These are phyloP conservation scores for Syrista parreyssii DNA, from an alignment of 2,888 invertebrate species.

Conservation along the genomic window DNA sequence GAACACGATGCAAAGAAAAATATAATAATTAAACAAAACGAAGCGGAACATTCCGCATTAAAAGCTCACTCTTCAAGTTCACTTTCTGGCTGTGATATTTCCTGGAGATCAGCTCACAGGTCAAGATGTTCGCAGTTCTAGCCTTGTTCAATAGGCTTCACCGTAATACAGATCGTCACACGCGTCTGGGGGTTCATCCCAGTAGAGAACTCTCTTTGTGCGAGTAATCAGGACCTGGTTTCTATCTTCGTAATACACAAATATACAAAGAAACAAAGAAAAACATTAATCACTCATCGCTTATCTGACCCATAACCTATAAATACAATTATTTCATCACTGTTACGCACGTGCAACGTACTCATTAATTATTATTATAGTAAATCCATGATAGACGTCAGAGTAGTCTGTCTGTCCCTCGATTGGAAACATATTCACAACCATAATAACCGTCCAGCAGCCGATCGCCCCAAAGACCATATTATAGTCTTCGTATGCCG, in stretches of 20 bases:
- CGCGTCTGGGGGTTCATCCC: not conserved
- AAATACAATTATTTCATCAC: constrained; percentile 3
- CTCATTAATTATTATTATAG: not conserved
- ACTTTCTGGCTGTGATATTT: not conserved
- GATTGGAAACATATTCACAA: constrained; percentile 8
- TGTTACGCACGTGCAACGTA: not conserved
- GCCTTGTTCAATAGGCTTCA: not conserved
- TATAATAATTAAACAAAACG: not conserved
- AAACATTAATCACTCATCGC: constrained; percentile 11
- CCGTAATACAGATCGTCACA: not conserved
- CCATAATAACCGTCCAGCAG: constrained; percentile 2
- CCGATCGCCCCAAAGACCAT: not conserved
- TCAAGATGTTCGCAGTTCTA: constrained; percentile 19
- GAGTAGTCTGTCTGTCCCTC: not conserved
- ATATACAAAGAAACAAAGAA: constrained; percentile 8
- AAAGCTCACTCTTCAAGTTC: not conserved
- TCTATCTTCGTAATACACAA: not conserved
- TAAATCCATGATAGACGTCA: not conserved
- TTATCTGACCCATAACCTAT: not conserved
- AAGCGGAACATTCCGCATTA: not conserved
- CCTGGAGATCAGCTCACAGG: not conserved
- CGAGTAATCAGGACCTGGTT: not conserved
- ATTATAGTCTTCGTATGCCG: not conserved
- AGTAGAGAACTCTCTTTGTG: not conserved
- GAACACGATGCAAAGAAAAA: not conserved